phyloP scores from a whole-genome alignment of 2,113 vertebrate genomes.

The Glaucidium brasilianum region DNA sequence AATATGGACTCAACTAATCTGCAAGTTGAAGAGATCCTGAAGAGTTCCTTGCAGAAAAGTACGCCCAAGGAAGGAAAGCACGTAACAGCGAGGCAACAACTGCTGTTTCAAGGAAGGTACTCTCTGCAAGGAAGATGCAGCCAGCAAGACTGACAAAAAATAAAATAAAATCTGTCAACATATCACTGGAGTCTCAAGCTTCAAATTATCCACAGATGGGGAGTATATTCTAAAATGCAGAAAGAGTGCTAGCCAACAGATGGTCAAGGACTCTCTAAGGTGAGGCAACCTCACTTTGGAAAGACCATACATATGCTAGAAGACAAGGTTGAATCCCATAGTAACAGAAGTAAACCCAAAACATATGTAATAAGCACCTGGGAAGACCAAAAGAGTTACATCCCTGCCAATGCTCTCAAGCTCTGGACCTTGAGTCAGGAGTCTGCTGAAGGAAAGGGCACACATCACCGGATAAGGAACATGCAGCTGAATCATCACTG shows the following conservation, averaged over 20 bases:
- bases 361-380: accelerated
- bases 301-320: background rate
- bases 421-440: background rate
- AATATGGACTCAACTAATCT: accelerated
- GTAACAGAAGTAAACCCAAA: background rate
- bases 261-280: background rate
- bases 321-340: background rate
- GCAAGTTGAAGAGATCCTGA: background rate
- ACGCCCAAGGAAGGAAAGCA: background rate
- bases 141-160: background rate
- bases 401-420: background rate
- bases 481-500: background rate
- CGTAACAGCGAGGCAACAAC: background rate
- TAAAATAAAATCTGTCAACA: background rate
- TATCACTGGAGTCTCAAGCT: background rate
- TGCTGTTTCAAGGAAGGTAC: background rate
- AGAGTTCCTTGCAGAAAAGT: background rate
- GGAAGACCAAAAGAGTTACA: background rate
- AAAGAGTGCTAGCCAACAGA: background rate
- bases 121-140: background rate
- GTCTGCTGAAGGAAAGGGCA: background rate
- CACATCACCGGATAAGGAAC: background rate
- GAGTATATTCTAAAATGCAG: background rate
- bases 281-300: background rate
- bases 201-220: background rate